Evolutionary conservation across 2,888 invertebrate genomes (phyloP).

Genomic region (Camponotus fellah): DNA sequence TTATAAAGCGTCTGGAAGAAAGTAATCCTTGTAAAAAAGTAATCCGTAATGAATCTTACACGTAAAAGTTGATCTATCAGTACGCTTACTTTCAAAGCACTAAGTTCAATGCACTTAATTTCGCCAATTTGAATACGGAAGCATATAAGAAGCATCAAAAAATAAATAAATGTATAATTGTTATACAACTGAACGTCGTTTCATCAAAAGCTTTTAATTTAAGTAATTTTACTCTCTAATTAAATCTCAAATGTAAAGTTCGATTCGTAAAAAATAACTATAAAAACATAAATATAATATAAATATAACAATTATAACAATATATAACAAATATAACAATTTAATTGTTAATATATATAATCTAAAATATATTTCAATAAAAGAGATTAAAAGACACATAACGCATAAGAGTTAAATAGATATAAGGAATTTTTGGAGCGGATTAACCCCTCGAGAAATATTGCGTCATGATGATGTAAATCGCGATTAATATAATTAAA

Average conservation of each 20-base stretch:
- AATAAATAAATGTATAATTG: background rate
- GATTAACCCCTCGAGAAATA: slow-evolving; percentile 61
- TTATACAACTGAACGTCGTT: background rate
- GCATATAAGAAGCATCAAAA: background rate
- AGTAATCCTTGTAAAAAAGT: slow-evolving; percentile 41
- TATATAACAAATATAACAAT: background rate
- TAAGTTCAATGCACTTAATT: slow-evolving; percentile 28
- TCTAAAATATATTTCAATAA: no score
- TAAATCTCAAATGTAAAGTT: slow-evolving; percentile 7
- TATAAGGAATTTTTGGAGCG: background rate
- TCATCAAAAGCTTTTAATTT: background rate
- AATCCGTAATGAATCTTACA: slow-evolving; percentile 39
- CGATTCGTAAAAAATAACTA: background rate
- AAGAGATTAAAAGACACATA: background rate
- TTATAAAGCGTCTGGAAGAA: slow-evolving; percentile 21
- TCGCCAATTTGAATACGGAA: slow-evolving; percentile 26
- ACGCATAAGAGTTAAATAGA: background rate
- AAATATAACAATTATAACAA: no score
- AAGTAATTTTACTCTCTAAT: slow-evolving; percentile 17
- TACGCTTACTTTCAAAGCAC: slow-evolving; percentile 32
- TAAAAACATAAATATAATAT: no score
- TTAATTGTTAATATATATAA: background rate
- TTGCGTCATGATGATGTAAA: slow-evolving; percentile 60
- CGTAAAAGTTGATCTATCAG: slow-evolving; percentile 37
- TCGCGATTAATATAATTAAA: slow-evolving; percentile 67